Evolutionary conservation across 2,797 vertebrate genomes (phyloP).

Genomic region (Channa striata): DNA sequence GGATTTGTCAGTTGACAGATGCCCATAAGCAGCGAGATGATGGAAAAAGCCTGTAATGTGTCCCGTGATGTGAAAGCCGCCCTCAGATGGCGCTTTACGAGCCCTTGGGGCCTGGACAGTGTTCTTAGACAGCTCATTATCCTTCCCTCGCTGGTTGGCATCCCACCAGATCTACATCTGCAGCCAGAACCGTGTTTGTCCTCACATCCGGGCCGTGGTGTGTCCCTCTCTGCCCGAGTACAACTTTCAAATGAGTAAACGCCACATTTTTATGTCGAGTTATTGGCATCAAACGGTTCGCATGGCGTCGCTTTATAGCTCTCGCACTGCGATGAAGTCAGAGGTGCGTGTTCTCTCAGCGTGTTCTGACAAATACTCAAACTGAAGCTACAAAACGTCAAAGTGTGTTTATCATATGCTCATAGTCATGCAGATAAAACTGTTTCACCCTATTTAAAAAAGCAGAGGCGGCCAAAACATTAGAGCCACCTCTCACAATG

Average conservation of each 20-base stretch:
- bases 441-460: too few relatives aligned
- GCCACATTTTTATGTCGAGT: conserved; percentile 5
- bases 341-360: too few relatives aligned
- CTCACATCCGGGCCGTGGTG: not conserved
- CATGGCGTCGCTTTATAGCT: too few relatives aligned
- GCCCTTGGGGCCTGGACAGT: conserved; percentile 22
- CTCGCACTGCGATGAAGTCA: too few relatives aligned
- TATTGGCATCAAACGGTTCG: not conserved
- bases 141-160: not conserved
- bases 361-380: too few relatives aligned
- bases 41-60: not conserved
- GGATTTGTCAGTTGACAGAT: too few relatives aligned
- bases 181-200: conserved; percentile 21
- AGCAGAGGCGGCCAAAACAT: too few relatives aligned
- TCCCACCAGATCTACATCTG: conserved; percentile 32
- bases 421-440: too few relatives aligned
- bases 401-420: too few relatives aligned
- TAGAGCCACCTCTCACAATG: too few relatives aligned
- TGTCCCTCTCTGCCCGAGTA: not conserved
- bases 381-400: too few relatives aligned
- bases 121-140: conserved; percentile 44
- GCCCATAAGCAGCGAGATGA: too few relatives aligned
- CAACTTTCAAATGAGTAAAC: conserved; percentile 20
- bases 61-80: not conserved
- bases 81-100: conserved; percentile 11